Evolutionary conservation across 2,797 vertebrate genomes (phyloP).

Genomic region (Otolemur crassicaudatus): DNA sequence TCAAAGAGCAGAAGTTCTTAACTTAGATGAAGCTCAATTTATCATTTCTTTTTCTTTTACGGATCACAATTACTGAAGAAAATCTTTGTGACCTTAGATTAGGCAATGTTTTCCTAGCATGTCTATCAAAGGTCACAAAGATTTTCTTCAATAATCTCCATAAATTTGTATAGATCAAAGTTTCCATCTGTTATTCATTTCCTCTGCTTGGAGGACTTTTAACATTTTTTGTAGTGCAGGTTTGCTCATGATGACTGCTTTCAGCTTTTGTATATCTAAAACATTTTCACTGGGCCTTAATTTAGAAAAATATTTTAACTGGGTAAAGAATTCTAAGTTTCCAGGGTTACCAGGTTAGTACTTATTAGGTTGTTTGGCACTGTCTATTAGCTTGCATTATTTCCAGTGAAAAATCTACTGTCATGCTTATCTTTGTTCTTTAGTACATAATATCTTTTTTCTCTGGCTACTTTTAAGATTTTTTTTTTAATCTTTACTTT

Average conservation of each 20-base stretch:
- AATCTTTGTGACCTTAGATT: too few relatives aligned
- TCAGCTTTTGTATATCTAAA: background rate
- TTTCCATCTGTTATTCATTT: background rate
- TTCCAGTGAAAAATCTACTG: background rate
- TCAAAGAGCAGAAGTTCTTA: background rate
- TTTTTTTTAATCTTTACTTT: background rate
- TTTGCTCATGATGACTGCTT: background rate
- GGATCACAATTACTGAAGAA: background rate
- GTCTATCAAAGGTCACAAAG: background rate
- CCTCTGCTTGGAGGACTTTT: background rate
- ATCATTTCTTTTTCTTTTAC: background rate
- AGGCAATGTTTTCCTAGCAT: too few relatives aligned
- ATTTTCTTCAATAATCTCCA: conserved; percentile 12
- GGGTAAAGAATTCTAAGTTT: background rate
- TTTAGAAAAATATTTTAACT: conserved; percentile 11
- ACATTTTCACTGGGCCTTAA: background rate
- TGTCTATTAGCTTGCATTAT: background rate
- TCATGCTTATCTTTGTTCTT: background rate
- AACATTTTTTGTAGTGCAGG: background rate
- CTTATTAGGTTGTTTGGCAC: background rate
- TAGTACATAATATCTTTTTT: background rate
- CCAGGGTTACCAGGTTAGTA: background rate
- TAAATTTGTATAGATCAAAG: background rate
- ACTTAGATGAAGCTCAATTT: conserved; percentile 6
- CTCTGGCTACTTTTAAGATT: background rate